A percentile compares a stretch with the other conserved stretches of the same genome.
Conservation (phyloP, 2,888 invertebrate species). For the Ecliptopera silaceata region DNA sequence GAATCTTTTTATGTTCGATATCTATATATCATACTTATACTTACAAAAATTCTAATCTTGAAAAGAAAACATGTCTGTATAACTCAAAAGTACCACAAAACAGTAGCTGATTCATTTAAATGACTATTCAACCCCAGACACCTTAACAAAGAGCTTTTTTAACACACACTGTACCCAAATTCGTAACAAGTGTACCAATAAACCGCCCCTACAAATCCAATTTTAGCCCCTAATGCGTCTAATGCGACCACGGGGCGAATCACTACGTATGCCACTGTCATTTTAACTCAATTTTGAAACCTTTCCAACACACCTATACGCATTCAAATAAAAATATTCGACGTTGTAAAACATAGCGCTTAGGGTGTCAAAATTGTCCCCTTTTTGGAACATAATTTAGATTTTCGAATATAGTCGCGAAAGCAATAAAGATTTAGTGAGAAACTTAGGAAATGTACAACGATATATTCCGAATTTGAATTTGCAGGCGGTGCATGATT, state of each 20-base stretch:
- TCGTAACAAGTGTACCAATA: slow-evolving; percentile 82
- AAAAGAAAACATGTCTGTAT: too few species aligned
- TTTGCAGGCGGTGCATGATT: slow-evolving; percentile 30
- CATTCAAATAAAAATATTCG: slow-evolving; percentile 76
- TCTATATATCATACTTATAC: too few species aligned
- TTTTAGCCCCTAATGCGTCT: slow-evolving; percentile 79
- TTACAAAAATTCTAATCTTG: too few species aligned
- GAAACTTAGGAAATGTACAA: slow-evolving; percentile 52
- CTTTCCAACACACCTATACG: slow-evolving; percentile 40
- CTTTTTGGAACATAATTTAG: slow-evolving; percentile 59
- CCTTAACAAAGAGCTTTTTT: slow-evolving; percentile 61
- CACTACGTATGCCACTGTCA: slow-evolving; percentile 81
- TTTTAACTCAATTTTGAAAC: slow-evolving; percentile 82
- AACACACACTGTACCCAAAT: slow-evolving; percentile 64
- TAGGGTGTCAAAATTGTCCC: slow-evolving; percentile 71
- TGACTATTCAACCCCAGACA: slow-evolving; percentile 37
- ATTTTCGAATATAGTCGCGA: slow-evolving; percentile 69
- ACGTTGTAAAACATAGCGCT: slow-evolving; percentile 72
- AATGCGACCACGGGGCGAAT: slow-evolving; percentile 81
- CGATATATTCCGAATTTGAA: slow-evolving; percentile 31
- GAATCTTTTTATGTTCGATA: too few species aligned
- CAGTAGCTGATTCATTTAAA: slow-evolving; percentile 37
- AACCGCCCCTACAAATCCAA: slow-evolving; percentile 79
- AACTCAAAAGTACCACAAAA: slow-evolving; percentile 27
- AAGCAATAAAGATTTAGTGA: slow-evolving; percentile 67